These are phyloP conservation scores for Glossophaga mutica DNA, from an alignment of 2,797 vertebrate species.

Conservation along the genomic window DNA sequence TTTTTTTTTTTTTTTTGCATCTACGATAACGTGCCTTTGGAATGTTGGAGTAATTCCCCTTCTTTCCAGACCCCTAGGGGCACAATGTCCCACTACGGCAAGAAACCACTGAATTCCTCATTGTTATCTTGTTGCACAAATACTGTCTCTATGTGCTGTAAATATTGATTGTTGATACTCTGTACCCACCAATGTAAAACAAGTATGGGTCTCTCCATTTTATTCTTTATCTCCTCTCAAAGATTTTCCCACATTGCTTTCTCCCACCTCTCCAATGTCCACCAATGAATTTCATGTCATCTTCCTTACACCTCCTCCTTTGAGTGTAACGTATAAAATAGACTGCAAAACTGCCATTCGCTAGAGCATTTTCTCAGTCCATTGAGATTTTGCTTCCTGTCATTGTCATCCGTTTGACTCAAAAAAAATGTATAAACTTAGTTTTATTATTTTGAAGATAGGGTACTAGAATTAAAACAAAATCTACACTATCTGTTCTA, in stretches of 20 bases:
- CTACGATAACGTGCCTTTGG: no score
- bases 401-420: not conserved
- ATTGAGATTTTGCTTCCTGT: not conserved
- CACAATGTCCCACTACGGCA: not conserved
- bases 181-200: not conserved
- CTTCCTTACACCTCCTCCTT: not conserved
- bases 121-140: not conserved
- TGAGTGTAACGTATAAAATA: not conserved
- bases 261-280: not conserved
- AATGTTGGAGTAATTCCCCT: not conserved
- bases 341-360: not conserved
- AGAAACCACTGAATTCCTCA: not conserved
- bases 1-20: no score
- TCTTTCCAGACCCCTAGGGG: not conserved
- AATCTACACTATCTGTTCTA: not conserved
- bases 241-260: not conserved
- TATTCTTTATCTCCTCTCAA: not conserved
- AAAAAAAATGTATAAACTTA: not conserved
- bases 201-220: not conserved
- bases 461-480: not conserved
- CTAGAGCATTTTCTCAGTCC: not conserved
- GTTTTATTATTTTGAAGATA: not conserved
- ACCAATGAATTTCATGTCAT: not conserved
- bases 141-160: not conserved
- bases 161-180: not conserved